A percentile compares a stretch with the other conserved stretches of the same genome.
Conservation (phyloP, 2,797 vertebrate genomes). For the Amphiprion clarkii region DNA sequence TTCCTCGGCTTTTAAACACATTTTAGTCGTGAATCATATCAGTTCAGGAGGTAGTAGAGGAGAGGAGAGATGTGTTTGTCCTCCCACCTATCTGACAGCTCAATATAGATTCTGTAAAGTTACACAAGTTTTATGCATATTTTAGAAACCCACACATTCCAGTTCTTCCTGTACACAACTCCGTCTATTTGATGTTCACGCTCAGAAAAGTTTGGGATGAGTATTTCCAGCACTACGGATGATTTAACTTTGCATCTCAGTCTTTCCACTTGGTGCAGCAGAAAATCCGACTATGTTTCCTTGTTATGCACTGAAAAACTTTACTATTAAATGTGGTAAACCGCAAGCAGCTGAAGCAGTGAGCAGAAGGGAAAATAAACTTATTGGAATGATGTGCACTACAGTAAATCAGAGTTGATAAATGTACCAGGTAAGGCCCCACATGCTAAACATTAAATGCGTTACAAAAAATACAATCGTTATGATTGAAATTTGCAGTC, state of each 20-base stretch:
- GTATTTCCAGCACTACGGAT: background rate
- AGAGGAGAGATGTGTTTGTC: conserved; percentile 35
- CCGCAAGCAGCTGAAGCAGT: background rate
- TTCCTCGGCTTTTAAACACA: conserved; percentile 44
- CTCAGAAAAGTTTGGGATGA: conserved; percentile 31
- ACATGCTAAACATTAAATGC: background rate
- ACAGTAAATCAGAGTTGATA: background rate
- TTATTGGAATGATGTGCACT: background rate
- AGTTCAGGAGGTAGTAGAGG: conserved; percentile 18
- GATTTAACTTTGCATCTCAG: conserved; percentile 11
- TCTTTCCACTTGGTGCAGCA: background rate
- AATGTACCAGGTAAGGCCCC: background rate
- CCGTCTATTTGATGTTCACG: conserved; percentile 35
- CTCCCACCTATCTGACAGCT: conserved; percentile 54
- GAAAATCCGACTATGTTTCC: conserved; percentile 1
- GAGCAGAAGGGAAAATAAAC: no score
- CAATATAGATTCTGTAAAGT: conserved; percentile 58
- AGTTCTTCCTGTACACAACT: conserved; percentile 31
- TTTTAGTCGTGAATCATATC: conserved; percentile 60
- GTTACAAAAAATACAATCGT: background rate
- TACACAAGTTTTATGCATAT: conserved; percentile 61
- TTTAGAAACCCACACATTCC: conserved; percentile 62
- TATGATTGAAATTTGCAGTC: background rate
- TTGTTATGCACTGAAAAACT: conserved; percentile 9
- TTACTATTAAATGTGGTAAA: conserved; percentile 11